Evolutionary conservation across 2,888 invertebrate genomes (phyloP), one percentile per base, ranked within the genome.

Genomic region (Nemotelus nigrinus): DNA sequence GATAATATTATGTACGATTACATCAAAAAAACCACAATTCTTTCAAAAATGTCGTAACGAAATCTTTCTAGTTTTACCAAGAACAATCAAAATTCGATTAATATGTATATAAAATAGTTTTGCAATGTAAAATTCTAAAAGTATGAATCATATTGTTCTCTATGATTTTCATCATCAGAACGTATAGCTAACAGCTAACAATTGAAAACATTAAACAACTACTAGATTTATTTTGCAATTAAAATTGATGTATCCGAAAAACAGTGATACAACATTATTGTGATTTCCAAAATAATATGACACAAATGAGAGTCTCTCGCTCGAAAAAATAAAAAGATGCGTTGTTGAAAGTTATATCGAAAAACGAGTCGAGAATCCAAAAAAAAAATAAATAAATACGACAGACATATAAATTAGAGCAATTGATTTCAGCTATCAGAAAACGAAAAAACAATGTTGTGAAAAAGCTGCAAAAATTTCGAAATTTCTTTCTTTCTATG

Each of bases 401-500:
- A 58, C 45, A 72, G 45, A 72, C 60, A 57, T 74, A 60, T 45
- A 68, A 39, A 65, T 44, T 1, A 58, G 47, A 65, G 25, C n/a
- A n/a, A n/a, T 4, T 47, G 47, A 41, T 45, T 45, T 8, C n/a
- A 65, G 43, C 65, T 65, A 47, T n/a, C 47, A 10, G 25, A 47
- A 44, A 47, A 65, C 10, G 50, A 65, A 45, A 65, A 65, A 43
- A 65, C 43, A 65, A 65, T 45, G n/a, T 10, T 5, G 1, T 45
- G 41, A 45, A 45, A 65, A 65, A 65, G 65, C 65, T 65, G 8
- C 65, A 65, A 65, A 71, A 50, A 50, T 71, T 80, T 79, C 67
- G 78, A 78, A 78, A 77, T 67, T 77, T 78, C 78, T 53, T 78
- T 79, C 78, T 76, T 80, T 78, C 79, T 79, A 80, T 80, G 75